phyloP scores from a whole-genome alignment of 1,140 invertebrate genomes.

The Arctopsyche grandis region DNA sequence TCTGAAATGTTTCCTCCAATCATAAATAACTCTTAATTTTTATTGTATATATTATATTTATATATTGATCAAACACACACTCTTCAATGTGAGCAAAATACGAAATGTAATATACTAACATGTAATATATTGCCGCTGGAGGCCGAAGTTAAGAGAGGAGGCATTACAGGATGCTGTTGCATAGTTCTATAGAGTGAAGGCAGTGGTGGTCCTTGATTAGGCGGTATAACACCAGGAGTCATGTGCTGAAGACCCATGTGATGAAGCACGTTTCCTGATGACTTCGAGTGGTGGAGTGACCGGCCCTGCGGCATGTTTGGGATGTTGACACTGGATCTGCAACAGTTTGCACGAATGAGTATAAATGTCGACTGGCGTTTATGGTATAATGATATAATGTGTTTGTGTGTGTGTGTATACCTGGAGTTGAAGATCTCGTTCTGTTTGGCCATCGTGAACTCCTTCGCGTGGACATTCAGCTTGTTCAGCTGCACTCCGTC shows the following conservation, averaged over 20 bases:
- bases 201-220: constrained; percentile 27
- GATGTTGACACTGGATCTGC: constrained; percentile 50
- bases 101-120: constrained; percentile 62
- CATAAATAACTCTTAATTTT: too few relatives aligned
- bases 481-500: constrained; percentile 63
- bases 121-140: constrained; percentile 76
- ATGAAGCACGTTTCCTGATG: constrained; percentile 71
- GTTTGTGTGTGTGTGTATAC: constrained; percentile 56
- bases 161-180: constrained; percentile 57
- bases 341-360: too few relatives aligned
- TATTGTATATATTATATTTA: too few relatives aligned
- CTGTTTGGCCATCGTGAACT: constrained; percentile 80
- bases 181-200: constrained; percentile 56
- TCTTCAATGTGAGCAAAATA: too few relatives aligned
- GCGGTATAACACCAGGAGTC: constrained; percentile 49
- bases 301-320: constrained; percentile 57
- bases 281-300: constrained; percentile 71
- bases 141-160: constrained; percentile 70
- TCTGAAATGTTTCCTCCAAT: too few relatives aligned
- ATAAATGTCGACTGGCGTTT: constrained; percentile 10
- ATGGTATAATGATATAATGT: too few relatives aligned
- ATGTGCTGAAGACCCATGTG: constrained; percentile 58
- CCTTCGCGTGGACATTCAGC: constrained; percentile 85
- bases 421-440: constrained; percentile 69
- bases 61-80: too few relatives aligned